These are phyloP conservation scores for Nesometra sesokonis DNA, from an alignment of 35 echinoderm and acorn worm genomes.

Conservation along the genomic window DNA sequence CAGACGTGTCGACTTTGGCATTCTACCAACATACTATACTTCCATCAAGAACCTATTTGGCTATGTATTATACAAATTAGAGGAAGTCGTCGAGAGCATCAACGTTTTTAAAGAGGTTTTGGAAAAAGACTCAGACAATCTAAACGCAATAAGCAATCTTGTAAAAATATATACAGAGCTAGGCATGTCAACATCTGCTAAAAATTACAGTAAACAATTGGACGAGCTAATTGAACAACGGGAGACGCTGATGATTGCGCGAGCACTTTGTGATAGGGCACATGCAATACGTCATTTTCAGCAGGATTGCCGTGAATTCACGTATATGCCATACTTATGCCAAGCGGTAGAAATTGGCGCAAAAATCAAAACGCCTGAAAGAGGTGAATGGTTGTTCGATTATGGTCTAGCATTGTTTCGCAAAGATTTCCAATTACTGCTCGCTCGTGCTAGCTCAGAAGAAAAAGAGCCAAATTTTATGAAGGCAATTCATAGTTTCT, in stretches of 20 bases:
- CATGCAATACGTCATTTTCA: constrained; percentile 70
- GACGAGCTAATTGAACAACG: background rate
- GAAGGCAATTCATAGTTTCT: constrained; percentile 37
- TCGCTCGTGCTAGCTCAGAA: background rate
- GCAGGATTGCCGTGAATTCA: constrained; percentile 56
- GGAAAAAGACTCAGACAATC: constrained; percentile 35
- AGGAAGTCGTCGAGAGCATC: constrained; percentile 21
- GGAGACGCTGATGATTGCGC: constrained; percentile 13
- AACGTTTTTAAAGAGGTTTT: constrained; percentile 39
- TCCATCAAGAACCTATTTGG: constrained; percentile 46
- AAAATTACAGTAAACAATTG: background rate
- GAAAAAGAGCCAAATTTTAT: constrained; percentile 26
- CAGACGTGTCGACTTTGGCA: constrained; percentile 32
- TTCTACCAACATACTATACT: constrained; percentile 34
- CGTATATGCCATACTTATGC: constrained; percentile 64
- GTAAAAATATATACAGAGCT: background rate
- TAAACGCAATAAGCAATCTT: constrained; percentile 45
- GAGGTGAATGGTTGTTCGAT: constrained; percentile 79
- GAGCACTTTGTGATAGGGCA: constrained; percentile 43
- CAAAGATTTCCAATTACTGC: constrained; percentile 59
- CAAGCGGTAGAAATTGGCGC: constrained; percentile 35
- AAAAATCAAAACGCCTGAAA: constrained; percentile 20
- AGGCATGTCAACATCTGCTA: background rate
- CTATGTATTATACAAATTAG: constrained; percentile 39
- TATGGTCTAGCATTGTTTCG: constrained; percentile 63